A percentile compares a stretch with the other conserved stretches of the same genome.
Evolutionary conservation across 2,797 vertebrate genomes (phyloP).

Genomic region (Mus minutoides): DNA sequence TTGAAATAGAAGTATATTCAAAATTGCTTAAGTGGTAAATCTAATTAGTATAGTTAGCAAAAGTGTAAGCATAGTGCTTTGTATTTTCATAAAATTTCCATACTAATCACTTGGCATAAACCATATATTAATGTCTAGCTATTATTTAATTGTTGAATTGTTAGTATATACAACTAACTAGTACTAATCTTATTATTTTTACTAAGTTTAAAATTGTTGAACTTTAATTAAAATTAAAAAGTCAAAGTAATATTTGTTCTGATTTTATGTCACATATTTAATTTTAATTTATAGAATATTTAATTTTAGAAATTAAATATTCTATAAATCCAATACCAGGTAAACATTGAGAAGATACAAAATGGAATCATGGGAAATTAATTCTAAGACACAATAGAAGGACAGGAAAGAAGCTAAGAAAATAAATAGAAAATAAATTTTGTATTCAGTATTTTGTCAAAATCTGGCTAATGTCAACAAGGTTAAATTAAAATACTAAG

Average conservation of each 20-base stretch:
- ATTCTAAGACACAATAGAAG: not conserved
- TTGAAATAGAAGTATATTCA: not conserved
- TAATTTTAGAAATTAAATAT: conserved; percentile 42
- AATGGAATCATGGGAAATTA: not conserved
- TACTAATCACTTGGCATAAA: not conserved
- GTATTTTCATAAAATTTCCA: not conserved
- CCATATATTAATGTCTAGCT: not conserved
- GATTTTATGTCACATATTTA: conserved; percentile 47
- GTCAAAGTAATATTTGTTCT: conserved; percentile 11
- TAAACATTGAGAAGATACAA: conserved; percentile 31
- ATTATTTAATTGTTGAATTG: conserved; percentile 52
- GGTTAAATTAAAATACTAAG: conserved; percentile 52
- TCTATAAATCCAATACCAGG: conserved; percentile 42
- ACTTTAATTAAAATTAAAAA: not conserved
- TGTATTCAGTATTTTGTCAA: conserved; percentile 34
- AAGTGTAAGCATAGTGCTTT: not conserved
- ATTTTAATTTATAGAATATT: too few species aligned
- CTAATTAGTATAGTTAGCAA: not conserved
- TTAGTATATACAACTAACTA: not conserved
- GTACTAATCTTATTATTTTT: conserved; percentile 39
- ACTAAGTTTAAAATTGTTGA: conserved; percentile 59
- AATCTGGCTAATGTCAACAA: conserved; percentile 45
- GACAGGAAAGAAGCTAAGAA: not conserved
- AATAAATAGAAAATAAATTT: not conserved
- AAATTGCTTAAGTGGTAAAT: conserved; percentile 6